Percentiles rank a stretch among this genome's conserved stretches.
Evolutionary conservation across 30 jellyfish, hydroid and myxozoan genomes (phyloP).

Genomic region (Chrysaora quinquecirrha): DNA sequence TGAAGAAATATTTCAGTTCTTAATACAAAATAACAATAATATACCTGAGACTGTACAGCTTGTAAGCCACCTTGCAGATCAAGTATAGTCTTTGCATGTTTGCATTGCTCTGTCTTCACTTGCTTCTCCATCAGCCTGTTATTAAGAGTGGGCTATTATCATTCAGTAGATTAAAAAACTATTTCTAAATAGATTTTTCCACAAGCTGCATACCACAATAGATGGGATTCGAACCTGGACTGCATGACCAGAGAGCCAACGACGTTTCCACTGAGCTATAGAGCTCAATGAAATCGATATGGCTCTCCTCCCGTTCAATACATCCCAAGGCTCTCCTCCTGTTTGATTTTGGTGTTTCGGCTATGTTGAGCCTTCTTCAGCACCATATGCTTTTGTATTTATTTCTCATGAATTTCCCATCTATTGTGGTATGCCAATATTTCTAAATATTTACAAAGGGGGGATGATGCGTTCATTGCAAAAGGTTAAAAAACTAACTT

Average conservation of each 20-base stretch:
- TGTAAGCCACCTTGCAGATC: slow-evolving; percentile 76
- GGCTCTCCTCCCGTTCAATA: too few species aligned
- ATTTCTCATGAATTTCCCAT: background rate
- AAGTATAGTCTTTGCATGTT: slow-evolving; percentile 79
- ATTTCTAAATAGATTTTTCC: too few species aligned
- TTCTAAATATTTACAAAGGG: background rate
- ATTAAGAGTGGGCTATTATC: background rate
- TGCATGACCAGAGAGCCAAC: too few species aligned
- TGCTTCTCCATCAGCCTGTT: slow-evolving; percentile 92
- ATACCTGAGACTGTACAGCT: slow-evolving; percentile 86
- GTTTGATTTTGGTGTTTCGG: too few species aligned
- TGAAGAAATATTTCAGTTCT: background rate
- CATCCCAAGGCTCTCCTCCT: too few species aligned
- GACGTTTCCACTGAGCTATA: too few species aligned
- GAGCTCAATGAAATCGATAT: too few species aligned
- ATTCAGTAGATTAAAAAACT: background rate
- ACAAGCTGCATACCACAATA: too few species aligned
- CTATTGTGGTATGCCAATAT: background rate
- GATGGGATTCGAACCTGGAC: too few species aligned
- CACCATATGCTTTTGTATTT: too few species aligned
- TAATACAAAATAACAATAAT: background rate
- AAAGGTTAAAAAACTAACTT: slow-evolving; percentile 67
- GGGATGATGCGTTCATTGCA: background rate
- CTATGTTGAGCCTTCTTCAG: too few species aligned
- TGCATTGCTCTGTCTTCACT: slow-evolving; percentile 94